Base-by-base conservation (phyloP, 2,888 invertebrate genomes). In the Agrotis ipsilon region DNA sequence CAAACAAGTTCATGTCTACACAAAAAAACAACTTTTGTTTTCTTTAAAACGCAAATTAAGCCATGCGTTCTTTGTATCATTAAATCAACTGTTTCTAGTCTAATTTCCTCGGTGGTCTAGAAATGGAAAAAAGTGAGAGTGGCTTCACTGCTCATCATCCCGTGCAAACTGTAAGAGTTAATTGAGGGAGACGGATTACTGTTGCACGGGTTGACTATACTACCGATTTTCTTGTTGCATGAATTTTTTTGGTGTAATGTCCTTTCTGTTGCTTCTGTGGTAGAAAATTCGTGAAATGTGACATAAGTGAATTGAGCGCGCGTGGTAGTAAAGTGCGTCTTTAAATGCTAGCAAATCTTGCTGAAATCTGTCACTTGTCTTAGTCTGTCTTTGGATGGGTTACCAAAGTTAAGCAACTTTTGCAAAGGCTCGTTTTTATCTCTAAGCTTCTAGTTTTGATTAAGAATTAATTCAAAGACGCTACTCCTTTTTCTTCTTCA, bases 101-200 rank as follows among this genome's bases (percentile, higher is more conserved):
- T 80, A 72, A 68, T 84, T 84, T 84, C 54, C 67, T 18, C 78
- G 16, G 54, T 78, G 80, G 57, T 62, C 80, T 80, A 78, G 78
- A 80, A 78, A 73, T 52, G 61, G 54, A 69, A 54, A 72, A 80
- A 84, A 84, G 83, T 84, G 83, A 84, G 84, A 84, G 83, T 80
- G 54, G 43, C 60, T 65, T 32, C n/a, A 7, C 58, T 72, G 72
- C 54, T 83, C 74, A 78, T 74, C 75, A 81, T 83, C 83, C 80
- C 72, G 72, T 74, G 77, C 72, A 71, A 46, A 63, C 69, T 54
- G 73, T 73, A 69, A 59, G 55, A 72, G 75, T 72, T 83, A 81
- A 83, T 81, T 80, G 83, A 75, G 72, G 72, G 72, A 75, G 70
- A 79, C 76, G 61, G 55, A 63, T 67, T 51, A 61, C 49, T 51